phyloP scores from a whole-genome alignment of 2,113 vertebrate genomes.

The Anarhynchus alexandrinus region DNA sequence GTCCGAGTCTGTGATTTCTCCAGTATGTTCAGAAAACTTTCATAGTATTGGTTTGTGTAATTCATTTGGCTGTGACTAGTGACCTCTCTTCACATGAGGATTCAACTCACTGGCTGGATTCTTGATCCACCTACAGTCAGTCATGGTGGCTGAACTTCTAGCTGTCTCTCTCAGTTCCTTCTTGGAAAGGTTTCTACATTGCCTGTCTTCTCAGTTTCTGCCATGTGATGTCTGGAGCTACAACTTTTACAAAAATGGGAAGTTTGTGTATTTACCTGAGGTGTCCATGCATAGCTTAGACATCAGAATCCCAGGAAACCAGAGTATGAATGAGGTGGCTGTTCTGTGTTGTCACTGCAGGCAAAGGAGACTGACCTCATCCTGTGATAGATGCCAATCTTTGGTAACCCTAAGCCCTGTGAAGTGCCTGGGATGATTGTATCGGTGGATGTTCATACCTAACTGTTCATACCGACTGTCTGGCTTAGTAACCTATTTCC shows the following conservation, averaged over 20 bases:
- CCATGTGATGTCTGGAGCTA: not conserved
- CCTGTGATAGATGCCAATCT: not conserved
- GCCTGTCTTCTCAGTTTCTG: not conserved
- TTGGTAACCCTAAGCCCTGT: not conserved
- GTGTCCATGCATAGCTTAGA: not conserved
- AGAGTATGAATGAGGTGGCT: not conserved
- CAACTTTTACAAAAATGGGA: not conserved
- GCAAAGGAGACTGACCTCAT: not conserved
- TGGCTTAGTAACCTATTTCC: not conserved
- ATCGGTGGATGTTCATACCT: not conserved
- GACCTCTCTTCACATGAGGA: not conserved
- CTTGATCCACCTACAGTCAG: not conserved
- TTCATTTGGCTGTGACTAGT: not conserved
- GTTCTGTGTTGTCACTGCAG: not conserved
- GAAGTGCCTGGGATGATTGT: not conserved
- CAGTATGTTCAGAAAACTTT: not conserved
- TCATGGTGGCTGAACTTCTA: not conserved
- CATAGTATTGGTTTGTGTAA: not conserved
- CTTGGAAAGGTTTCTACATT: not conserved
- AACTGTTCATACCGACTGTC: not conserved
- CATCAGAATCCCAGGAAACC: not conserved
- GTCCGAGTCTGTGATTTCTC: not conserved
- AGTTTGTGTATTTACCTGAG: not conserved
- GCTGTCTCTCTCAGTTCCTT: not conserved
- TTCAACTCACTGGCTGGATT: not conserved